Evolutionary conservation across 2,888 invertebrate species (phyloP), one percentile per base, ranked within the genome.

Genomic region (Zaprionus obscuricornis): DNA sequence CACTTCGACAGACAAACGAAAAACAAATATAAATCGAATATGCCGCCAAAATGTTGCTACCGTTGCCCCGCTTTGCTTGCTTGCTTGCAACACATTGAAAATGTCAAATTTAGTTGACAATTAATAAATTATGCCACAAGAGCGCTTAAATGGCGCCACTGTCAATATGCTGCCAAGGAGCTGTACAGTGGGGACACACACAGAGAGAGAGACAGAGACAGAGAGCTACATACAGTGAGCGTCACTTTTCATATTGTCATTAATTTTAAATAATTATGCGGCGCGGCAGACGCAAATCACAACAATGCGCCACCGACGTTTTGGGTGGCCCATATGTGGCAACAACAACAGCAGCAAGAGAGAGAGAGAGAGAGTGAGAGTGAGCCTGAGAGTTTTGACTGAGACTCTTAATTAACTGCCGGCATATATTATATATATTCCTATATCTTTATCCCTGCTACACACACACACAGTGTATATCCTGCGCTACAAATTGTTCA

Each of bases 71-170:
- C 56, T 66, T 63, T 29, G 43, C 16, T 43, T 29, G 10, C 52
- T 70, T 75, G 66, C 71, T 17, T 33, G 78, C 62, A 77, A 76
- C 82, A 79, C 88, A 89, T 83, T 86, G 88, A 88, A 63, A 87
- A 87, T 88, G 87, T 88, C 87, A 87, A 88, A 86, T 87, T 88
- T 85, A 84, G 87, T 86, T 89, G 89, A 88, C 89, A 88, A 88
- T 85, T 87, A 89, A 88, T 88, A 88, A 88, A 88, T 88, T 87
- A 89, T 88, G 78, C 66, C 52, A 62, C 65, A 64, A 45, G 58
- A 62, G 56, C 72, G 77, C 74, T 79, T 86, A 88, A 89, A 83
- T 83, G 89, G 88, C 88, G 88, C 88, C 89, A 89, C 69, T 71
- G 58, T 16, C n/a, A n/a, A n/a, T n/a, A n/a, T n/a, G n/a, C n/a